These are phyloP conservation scores for Helogale parvula DNA, from an alignment of 2,113 vertebrate species.

Conservation along the genomic window DNA sequence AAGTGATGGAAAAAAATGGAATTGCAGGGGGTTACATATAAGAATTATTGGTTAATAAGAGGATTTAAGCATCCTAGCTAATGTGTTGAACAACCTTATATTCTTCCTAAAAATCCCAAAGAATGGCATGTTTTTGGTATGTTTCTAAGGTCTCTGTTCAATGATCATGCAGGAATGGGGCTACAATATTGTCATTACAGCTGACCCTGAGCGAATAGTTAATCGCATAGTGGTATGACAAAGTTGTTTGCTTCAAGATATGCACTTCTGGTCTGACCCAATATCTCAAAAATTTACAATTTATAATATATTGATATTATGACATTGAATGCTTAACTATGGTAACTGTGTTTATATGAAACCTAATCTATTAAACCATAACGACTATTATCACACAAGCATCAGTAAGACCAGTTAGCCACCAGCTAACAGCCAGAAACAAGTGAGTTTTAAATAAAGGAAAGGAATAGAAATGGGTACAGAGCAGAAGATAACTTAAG, in stretches of 20 bases:
- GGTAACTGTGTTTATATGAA: neutral
- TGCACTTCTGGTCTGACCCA: neutral
- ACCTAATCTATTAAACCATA: neutral
- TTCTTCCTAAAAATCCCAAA: neutral
- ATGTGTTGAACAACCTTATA: neutral
- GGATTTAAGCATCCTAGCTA: neutral
- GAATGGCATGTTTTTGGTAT: neutral
- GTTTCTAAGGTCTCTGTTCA: neutral
- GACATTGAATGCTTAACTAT: neutral
- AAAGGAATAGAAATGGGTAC: neutral
- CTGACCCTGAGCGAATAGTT: neutral
- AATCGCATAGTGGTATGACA: neutral
- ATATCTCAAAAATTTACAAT: neutral
- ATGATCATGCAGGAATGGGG: neutral
- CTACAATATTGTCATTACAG: neutral
- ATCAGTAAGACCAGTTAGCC: neutral
- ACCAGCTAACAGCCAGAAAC: neutral
- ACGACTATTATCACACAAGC: neutral
- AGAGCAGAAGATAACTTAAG: neutral
- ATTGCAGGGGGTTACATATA: neutral
- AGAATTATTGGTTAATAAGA: constrained; percentile 2
- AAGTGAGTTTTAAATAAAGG: neutral
- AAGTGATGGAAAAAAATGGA: neutral
- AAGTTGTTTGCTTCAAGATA: neutral
- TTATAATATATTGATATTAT: neutral